phyloP scores from a whole-genome alignment of 2,888 invertebrate genomes.

The Apodemia zela region DNA sequence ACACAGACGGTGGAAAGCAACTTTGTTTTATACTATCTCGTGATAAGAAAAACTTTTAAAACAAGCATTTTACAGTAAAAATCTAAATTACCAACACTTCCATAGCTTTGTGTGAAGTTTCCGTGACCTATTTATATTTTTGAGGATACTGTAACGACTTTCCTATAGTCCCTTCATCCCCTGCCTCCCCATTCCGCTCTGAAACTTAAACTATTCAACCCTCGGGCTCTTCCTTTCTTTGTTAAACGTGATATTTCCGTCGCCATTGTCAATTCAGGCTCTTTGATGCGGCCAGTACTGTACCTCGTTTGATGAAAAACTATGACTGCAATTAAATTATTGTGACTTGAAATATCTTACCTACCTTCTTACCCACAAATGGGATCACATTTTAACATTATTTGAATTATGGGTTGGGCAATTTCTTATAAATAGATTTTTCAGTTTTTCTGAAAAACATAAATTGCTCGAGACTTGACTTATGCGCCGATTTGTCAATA shows the following conservation, averaged over 20 bases:
- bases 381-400: not conserved
- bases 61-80: not conserved
- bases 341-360: too few species aligned
- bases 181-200: slow-evolving; percentile 31
- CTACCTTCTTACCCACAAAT: too few species aligned
- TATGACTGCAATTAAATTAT: too few species aligned
- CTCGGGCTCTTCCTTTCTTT: slow-evolving; percentile 49
- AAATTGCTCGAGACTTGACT: too few species aligned
- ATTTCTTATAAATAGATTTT: too few species aligned
- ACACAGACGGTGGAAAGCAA: too few species aligned
- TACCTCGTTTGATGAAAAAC: not conserved
- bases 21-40: too few species aligned
- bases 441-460: too few species aligned
- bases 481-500: too few species aligned
- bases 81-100: not conserved
- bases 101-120: slow-evolving; percentile 1
- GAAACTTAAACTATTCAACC: slow-evolving; percentile 48
- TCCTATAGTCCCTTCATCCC: slow-evolving; percentile 33
- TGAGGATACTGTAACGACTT: slow-evolving; percentile 22
- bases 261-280: slow-evolving; percentile 41
- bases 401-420: too few species aligned
- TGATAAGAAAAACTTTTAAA: not conserved
- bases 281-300: slow-evolving; percentile 38
- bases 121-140: slow-evolving; percentile 22
- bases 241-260: slow-evolving; percentile 47